Evolutionary conservation across 1,140 invertebrate genomes (phyloP).

Genomic region (Venturia canescens): DNA sequence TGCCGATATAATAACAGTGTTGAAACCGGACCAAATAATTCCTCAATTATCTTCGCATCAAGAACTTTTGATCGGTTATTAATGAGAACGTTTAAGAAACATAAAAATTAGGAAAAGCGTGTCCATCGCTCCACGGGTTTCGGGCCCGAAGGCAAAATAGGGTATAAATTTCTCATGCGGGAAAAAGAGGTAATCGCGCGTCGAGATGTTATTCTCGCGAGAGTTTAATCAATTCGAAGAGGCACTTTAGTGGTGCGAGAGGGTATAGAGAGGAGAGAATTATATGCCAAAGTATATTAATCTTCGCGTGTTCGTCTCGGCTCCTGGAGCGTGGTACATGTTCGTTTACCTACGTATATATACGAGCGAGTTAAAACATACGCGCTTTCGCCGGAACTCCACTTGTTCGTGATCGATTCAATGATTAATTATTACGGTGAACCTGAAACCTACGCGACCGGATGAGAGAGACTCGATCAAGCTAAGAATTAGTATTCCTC

Average conservation of each 20-base stretch:
- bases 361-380: not conserved
- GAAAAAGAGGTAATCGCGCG: not conserved
- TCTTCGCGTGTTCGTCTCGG: not conserved
- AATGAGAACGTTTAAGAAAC: too few relatives aligned
- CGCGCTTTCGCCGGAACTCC: slow-evolving; percentile 37
- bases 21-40: too few relatives aligned
- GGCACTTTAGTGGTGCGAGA: too few relatives aligned
- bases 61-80: too few relatives aligned
- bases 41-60: too few relatives aligned
- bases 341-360: not conserved
- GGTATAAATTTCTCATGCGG: not conserved
- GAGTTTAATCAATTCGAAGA: slow-evolving; percentile 12
- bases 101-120: too few relatives aligned
- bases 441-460: slow-evolving; percentile 49
- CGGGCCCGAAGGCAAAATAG: not conserved
- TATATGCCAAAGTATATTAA: slow-evolving; percentile 11
- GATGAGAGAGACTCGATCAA: slow-evolving; percentile 48
- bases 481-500: slow-evolving; percentile 46
- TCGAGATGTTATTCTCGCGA: not conserved
- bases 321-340: not conserved
- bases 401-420: slow-evolving; percentile 46
- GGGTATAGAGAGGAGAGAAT: not conserved
- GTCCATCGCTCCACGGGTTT: too few relatives aligned
- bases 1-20: too few relatives aligned
- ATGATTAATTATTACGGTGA: slow-evolving; percentile 49